These are phyloP conservation scores for Agriopis aurantiaria DNA, from an alignment of 2,888 invertebrate species.

Conservation along the genomic window DNA sequence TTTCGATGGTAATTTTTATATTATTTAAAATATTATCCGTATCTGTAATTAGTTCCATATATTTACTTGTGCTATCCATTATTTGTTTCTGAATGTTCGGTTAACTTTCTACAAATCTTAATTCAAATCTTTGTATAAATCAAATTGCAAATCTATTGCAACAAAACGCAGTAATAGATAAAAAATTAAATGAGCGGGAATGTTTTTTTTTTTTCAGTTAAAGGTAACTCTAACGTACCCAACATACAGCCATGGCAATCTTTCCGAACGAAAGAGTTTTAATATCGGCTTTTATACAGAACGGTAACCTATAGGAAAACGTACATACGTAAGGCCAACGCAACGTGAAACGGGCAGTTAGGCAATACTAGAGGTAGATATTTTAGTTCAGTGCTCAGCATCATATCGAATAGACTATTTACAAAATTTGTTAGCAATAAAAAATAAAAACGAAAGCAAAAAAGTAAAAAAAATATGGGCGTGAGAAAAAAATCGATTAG, in stretches of 20 bases:
- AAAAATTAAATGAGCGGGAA: constrained; percentile 24
- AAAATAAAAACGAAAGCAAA: neutral
- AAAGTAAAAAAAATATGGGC: neutral
- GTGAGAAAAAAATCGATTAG: constrained; percentile 19
- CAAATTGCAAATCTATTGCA: constrained; percentile 1
- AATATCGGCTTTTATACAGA: neutral
- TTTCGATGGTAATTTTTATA: constrained; percentile 62
- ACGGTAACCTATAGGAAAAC: neutral
- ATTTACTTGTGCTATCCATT: constrained; percentile 47
- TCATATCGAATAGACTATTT: neutral
- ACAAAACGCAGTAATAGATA: neutral
- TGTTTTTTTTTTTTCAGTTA: constrained; percentile 65
- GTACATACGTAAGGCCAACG: neutral
- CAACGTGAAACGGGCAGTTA: neutral
- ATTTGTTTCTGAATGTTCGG: neutral
- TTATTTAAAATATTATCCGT: constrained; percentile 61
- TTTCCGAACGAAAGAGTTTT: constrained; percentile 41
- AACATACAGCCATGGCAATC: constrained; percentile 52
- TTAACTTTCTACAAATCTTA: neutral
- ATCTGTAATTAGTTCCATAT: constrained; percentile 55
- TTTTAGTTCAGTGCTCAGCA: constrained; percentile 3
- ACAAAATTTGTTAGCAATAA: no score
- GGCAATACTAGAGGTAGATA: neutral
- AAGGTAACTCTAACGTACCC: constrained; percentile 43
- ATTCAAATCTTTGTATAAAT: no score